Evolutionary conservation across 2,113 vertebrate genomes (phyloP).

Genomic region (Eurystomus gularis): DNA sequence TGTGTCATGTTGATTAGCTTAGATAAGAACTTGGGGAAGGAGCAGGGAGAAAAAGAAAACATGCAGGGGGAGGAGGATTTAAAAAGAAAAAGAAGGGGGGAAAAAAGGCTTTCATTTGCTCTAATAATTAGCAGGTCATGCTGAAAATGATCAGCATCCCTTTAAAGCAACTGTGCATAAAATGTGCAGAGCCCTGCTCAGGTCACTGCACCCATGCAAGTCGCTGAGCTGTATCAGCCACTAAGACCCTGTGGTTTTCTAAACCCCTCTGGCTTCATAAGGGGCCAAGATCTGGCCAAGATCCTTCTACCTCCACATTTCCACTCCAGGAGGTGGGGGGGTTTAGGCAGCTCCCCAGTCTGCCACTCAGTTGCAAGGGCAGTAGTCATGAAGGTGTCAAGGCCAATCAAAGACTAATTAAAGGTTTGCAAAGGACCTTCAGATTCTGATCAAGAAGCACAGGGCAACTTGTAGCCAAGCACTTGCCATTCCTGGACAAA

Average conservation of each 20-base stretch:
- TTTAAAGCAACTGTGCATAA: constrained; percentile 45
- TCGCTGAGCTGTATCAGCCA: not conserved
- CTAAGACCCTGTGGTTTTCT: not conserved
- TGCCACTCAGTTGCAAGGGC: not conserved
- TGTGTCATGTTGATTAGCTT: constrained; percentile 35
- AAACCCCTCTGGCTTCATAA: not conserved
- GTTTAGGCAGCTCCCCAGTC: not conserved
- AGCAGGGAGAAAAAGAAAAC: not conserved
- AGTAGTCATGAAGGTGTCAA: not conserved
- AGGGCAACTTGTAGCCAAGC: not conserved
- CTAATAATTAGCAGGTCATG: constrained; percentile 61
- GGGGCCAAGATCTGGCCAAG: not conserved
- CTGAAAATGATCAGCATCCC: constrained; percentile 54
- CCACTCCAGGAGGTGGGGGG: accelerated
- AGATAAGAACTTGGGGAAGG: constrained; percentile 10
- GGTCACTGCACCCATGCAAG: constrained; percentile 30
- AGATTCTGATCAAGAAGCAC: not conserved
- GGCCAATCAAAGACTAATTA: not conserved
- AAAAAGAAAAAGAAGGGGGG: not conserved
- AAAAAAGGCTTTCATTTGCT: constrained; percentile 29
- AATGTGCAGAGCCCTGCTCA: constrained; percentile 32
- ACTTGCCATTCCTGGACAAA: not conserved
- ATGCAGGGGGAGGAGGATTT: not conserved
- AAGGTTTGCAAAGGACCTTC: not conserved
- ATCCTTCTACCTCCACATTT: not conserved